phyloP scores from a whole-genome alignment of 2,797 vertebrate genomes.

The Molossus alvarezi region DNA sequence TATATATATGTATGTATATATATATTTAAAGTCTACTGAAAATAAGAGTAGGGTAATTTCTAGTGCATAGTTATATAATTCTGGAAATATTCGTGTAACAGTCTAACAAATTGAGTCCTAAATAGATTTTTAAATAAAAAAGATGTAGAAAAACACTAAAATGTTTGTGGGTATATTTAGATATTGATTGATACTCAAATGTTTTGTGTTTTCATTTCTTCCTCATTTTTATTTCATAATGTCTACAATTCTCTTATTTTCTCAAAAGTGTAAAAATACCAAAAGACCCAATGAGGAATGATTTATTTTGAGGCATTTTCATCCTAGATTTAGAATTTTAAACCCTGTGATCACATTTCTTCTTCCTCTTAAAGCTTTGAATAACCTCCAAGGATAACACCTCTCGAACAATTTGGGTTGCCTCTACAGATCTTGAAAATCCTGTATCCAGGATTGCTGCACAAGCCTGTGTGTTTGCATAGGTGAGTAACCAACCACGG shows the following conservation, averaged over 20 bases:
- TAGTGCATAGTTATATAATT: neutral
- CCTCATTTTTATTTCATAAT: slow-evolving; percentile 63
- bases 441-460: slow-evolving; percentile 73
- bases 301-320: slow-evolving; percentile 84
- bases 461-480: slow-evolving; percentile 80
- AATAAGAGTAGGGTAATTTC: neutral
- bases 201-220: slow-evolving; percentile 70
- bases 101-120: neutral
- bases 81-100: slow-evolving; percentile 4
- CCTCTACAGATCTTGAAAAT: slow-evolving; percentile 85
- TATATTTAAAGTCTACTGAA: neutral
- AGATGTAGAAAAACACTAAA: neutral
- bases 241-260: slow-evolving; percentile 74
- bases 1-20: neutral
- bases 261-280: slow-evolving; percentile 65
- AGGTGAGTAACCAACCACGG: slow-evolving; percentile 84
- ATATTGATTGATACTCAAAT: neutral
- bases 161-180: neutral
- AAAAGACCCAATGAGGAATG: slow-evolving; percentile 74
- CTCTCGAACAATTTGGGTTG: slow-evolving; percentile 73
- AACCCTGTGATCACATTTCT: slow-evolving; percentile 84
- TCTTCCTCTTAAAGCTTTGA: slow-evolving; percentile 77
- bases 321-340: slow-evolving; percentile 80
- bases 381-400: slow-evolving; percentile 82
- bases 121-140: slow-evolving; percentile 41